Percentiles rank a stretch among this genome's conserved stretches.
phyloP scores from a whole-genome alignment of 2,113 vertebrate species.

The Felis catus region DNA sequence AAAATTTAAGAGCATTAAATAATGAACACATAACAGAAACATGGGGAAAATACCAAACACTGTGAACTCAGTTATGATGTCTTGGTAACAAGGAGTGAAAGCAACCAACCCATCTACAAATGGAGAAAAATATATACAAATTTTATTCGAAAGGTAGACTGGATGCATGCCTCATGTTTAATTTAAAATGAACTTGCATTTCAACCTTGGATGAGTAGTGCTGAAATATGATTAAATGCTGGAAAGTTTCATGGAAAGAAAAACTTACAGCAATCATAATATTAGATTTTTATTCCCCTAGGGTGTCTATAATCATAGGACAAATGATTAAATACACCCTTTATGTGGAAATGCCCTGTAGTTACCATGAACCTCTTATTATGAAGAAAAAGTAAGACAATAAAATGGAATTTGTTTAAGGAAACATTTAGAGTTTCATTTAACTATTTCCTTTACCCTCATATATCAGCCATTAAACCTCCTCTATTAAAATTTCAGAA shows the following conservation, averaged over 20 bases:
- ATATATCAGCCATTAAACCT: not conserved
- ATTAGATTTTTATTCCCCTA: slow-evolving; percentile 56
- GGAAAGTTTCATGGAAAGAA: slow-evolving; percentile 72
- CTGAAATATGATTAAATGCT: slow-evolving; percentile 75
- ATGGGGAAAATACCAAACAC: not conserved
- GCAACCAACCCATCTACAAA: not conserved
- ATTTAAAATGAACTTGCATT: slow-evolving; percentile 79
- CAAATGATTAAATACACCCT: slow-evolving; percentile 79
- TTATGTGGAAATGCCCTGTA: slow-evolving; percentile 76
- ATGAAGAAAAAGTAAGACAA: slow-evolving; percentile 82
- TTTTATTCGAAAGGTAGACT: slow-evolving; percentile 70
- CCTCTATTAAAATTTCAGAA: slow-evolving; percentile 8
- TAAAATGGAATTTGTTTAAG: slow-evolving; percentile 79
- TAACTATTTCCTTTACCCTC: slow-evolving; percentile 77
- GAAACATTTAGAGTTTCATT: slow-evolving; percentile 63
- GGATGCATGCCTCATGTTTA: slow-evolving; percentile 73
- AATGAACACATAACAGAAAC: slow-evolving; percentile 53
- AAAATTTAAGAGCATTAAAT: slow-evolving; percentile 56
- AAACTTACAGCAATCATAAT: slow-evolving; percentile 77
- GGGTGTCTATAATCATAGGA: slow-evolving; percentile 47
- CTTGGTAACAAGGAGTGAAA: slow-evolving; percentile 23
- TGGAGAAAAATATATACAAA: slow-evolving; percentile 46
- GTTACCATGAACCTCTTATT: slow-evolving; percentile 78
- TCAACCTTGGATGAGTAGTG: slow-evolving; percentile 78
- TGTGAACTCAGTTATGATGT: slow-evolving; percentile 22